Percentiles rank a stretch among this genome's conserved stretches.
phyloP scores from a whole-genome alignment of 2,888 invertebrate genomes.

The Metellina segmentata region DNA sequence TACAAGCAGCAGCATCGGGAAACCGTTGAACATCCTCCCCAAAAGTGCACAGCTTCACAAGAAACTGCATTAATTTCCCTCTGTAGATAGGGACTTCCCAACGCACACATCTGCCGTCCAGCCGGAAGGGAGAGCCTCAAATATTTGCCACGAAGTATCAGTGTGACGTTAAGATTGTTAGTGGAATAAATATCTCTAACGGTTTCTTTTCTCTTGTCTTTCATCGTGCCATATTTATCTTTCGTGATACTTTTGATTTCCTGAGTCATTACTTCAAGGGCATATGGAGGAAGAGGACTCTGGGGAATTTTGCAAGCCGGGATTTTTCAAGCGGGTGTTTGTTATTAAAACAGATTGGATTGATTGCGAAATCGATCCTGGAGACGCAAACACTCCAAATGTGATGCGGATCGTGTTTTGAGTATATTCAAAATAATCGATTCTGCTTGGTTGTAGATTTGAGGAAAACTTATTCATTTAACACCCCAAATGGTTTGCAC shows the following conservation, averaged over 20 bases:
- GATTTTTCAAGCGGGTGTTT: neutral
- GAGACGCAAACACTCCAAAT: too few species aligned
- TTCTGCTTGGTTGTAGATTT: too few species aligned
- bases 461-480: too few species aligned
- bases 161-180: conserved; percentile 43
- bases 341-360: neutral
- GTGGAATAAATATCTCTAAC: conserved; percentile 32
- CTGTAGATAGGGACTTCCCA: neutral
- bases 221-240: conserved; percentile 33
- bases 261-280: neutral
- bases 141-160: conserved; percentile 35
- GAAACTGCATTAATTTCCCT: conserved; percentile 41
- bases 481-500: too few species aligned
- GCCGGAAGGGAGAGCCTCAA: conserved; percentile 29
- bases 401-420: too few species aligned
- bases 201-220: neutral
- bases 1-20: neutral
- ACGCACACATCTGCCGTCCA: neutral
- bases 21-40: conserved; percentile 8
- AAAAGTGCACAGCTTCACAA: conserved; percentile 6
- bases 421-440: too few species aligned
- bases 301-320: neutral
- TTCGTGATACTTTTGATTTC: conserved; percentile 46
- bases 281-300: neutral
- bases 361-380: too few species aligned